These are phyloP conservation scores for Eueremaeus valkanovi DNA, from an alignment of 2,888 invertebrate genomes.

Conservation along the genomic window DNA sequence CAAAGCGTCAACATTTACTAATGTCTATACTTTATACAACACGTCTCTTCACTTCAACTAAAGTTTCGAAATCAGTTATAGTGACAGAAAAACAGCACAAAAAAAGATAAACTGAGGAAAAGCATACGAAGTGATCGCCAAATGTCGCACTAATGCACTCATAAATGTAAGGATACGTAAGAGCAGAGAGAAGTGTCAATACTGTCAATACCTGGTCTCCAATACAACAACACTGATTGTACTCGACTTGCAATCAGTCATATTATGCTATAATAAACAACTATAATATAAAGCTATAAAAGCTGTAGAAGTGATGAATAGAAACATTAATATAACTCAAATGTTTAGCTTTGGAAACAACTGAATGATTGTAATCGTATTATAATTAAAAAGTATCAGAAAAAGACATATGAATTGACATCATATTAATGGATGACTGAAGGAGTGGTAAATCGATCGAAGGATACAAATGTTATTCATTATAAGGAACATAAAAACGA, in stretches of 20 bases:
- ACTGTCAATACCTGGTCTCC: neutral
- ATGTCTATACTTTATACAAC: conserved; percentile 30
- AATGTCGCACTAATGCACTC: conserved; percentile 31
- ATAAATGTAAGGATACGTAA: conserved; percentile 30
- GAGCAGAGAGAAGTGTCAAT: conserved; percentile 17
- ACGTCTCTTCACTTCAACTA: conserved; percentile 28
- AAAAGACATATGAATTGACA: conserved; percentile 17
- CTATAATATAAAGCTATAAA: neutral
- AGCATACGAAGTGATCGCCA: conserved; percentile 13
- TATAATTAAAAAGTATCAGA: neutral
- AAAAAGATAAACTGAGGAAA: conserved; percentile 18
- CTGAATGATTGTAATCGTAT: conserved; percentile 8
- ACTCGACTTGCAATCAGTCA: conserved; percentile 8
- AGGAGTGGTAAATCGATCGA: neutral
- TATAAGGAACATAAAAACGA: too few relatives aligned
- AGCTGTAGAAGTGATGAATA: neutral
- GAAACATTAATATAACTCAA: too few relatives aligned
- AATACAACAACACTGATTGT: conserved; percentile 3
- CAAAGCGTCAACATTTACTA: conserved; percentile 24
- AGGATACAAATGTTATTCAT: neutral
- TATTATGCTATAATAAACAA: neutral
- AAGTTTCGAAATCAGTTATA: conserved; percentile 28
- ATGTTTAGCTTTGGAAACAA: too few relatives aligned
- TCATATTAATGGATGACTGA: neutral
- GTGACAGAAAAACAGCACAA: conserved; percentile 29